Evolutionary conservation across 2,888 invertebrate species (phyloP), one percentile per base, ranked within the genome.

Genomic region (Agrochola lota): DNA sequence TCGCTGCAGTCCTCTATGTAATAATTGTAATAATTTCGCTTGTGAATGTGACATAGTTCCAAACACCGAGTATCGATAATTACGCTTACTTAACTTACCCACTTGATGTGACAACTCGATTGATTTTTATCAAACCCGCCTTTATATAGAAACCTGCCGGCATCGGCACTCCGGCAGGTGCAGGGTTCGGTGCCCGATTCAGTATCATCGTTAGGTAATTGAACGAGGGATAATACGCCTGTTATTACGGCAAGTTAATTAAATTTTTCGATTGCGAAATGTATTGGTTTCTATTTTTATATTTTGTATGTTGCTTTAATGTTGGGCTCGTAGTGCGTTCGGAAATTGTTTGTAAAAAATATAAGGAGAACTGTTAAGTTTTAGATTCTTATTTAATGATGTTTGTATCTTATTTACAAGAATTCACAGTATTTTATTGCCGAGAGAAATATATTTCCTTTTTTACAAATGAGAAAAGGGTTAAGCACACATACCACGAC

Each of bases 191-290:
- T 89, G 85, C 72, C 85, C 83, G 78, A 59, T 73, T 81, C 87
- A 76, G 82, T 85, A 85, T 86, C 85, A 90, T 85, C 84, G 88
- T 89, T 89, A 88, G 86, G 88, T 89, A 89, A 89, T 88, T 88
- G 88, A 86, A 89, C 86, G 87, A 85, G 73, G 88, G 81, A 86
- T 87, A 87, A 87, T 88, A 85, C 82, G 73, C 82, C 75, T 82
- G 84, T 85, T 85, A 83, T 88, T 81, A 84, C 72, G 57, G 71
- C 52, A 78, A 78, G 82, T 88, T 85, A 81, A 83, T 86, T 81
- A 80, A 81, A 83, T 85, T 81, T 87, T 88, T 83, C 87, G 83
- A 80, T 87, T 81, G 85, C 83, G 76, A 88, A 83, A 87, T 67
- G 63, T 79, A 77, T 79, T 71, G 74, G 68, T 46, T 74, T 77